Evolutionary conservation across 2,113 vertebrate genomes (phyloP).

Genomic region (Fulmarus glacialis): DNA sequence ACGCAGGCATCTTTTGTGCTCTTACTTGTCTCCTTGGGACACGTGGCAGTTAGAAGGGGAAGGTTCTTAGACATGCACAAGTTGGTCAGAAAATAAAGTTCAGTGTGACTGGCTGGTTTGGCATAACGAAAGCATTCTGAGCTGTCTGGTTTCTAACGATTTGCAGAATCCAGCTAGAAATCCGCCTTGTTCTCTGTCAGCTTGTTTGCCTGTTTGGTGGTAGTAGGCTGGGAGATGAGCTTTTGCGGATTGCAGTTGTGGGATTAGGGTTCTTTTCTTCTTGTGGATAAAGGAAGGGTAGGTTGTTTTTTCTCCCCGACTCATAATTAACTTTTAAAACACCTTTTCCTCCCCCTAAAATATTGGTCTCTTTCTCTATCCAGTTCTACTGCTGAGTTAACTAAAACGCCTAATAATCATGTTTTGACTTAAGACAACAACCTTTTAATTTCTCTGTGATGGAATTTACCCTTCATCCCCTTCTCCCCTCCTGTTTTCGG

Average conservation of each 20-base stretch:
- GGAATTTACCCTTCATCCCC: not conserved
- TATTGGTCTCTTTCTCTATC: not conserved
- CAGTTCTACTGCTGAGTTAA: not conserved
- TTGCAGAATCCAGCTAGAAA: not conserved
- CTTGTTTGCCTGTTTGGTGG: not conserved
- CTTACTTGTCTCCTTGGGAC: not conserved
- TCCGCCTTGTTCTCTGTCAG: not conserved
- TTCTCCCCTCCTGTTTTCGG: not conserved
- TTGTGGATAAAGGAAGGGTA: not conserved
- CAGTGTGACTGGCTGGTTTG: not conserved
- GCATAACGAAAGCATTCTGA: not conserved
- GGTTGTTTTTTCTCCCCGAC: not conserved
- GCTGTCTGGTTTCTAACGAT: not conserved
- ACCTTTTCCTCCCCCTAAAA: not conserved
- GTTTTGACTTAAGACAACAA: not conserved
- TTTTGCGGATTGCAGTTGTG: not conserved
- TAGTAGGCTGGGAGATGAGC: not conserved
- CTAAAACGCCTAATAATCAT: not conserved
- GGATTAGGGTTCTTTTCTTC: not conserved
- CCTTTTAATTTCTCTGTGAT: not conserved
- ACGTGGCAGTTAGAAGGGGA: not conserved
- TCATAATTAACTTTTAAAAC: not conserved
- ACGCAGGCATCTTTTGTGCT: not conserved
- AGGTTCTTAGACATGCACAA: not conserved
- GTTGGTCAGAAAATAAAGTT: not conserved